Percentiles rank a stretch among this genome's conserved stretches.
Conservation (phyloP, 2,113 vertebrate species). For the Peromyscus californicus region DNA sequence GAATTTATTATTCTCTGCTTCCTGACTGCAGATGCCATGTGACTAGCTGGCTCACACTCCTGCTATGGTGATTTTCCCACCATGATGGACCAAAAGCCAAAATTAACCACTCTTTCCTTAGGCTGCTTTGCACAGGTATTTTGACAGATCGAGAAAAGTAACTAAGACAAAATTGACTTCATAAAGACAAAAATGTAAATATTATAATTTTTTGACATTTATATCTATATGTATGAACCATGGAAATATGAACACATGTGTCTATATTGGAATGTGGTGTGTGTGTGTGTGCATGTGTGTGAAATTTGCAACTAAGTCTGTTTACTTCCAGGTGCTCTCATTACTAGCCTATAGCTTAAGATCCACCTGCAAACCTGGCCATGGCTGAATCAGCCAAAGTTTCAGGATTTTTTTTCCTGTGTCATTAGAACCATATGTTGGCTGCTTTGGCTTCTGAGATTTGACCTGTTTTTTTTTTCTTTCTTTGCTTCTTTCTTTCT, state of each 20-base stretch:
- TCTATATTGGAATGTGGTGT: background rate
- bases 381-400: constrained; percentile 1
- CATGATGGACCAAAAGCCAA: background rate
- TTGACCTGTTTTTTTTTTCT: constrained; percentile 31
- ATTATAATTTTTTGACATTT: constrained; percentile 6
- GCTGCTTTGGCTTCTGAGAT: constrained; percentile 38
- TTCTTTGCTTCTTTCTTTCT: background rate
- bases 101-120: background rate
- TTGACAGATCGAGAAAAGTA: background rate
- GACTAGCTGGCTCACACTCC: background rate
- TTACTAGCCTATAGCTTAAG: background rate
- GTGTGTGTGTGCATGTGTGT: background rate
- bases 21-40: background rate
- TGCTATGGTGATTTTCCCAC: background rate
- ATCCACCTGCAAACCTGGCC: background rate
- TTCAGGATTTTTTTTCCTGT: background rate
- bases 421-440: background rate
- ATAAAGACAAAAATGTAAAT: background rate
- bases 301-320: background rate
- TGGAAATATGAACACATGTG: background rate
- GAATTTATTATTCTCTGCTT: background rate
- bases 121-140: background rate
- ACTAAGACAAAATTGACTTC: background rate
- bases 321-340: background rate
- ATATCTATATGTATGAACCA: background rate